Base-by-base conservation (phyloP, 2,888 invertebrate species). In the Laothoe populi region DNA sequence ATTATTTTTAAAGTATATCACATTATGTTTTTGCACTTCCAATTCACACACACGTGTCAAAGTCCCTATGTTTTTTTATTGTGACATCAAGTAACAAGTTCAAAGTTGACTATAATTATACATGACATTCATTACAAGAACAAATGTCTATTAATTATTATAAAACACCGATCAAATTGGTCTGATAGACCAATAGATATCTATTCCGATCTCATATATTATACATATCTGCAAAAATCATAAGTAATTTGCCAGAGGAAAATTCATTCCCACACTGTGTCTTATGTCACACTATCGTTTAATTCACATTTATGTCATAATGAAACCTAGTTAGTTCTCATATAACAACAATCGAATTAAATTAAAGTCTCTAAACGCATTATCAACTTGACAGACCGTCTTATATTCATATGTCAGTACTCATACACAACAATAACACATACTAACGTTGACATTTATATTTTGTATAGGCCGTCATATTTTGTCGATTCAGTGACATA, bases 11-110 rank as follows among this genome's bases (percentile, higher is more conserved):
- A 53, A 53, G 31, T 53, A 49, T 49, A 53, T 53, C 53, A 53
- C 53, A 53, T 53, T 19, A 35, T 31, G 8, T 53, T 53, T 53
- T 53, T 53, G 53, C 53, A 53, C 53, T 53, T 53, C 49, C 31
- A 31, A 35, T 53, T 53, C 53, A 53, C 53, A 35, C 26, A 49
- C 31, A 35, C 53, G 35, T 2, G 53, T 35, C 35, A 53, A 53
- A 26, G 53, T 19, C 16, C 53, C 35, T 31, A 8, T 10, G 10
- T 31, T 19, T 31, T 11, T 16, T 11, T 35, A 11, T 31, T 31
- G 26, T 53, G 35, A 53, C 53, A 11, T 53, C 49, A 19, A 53
- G 35, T 35, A 53, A 31, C 26, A 26, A 53, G 16, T 53, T 31
- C 42, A 16, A 31, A 35, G 10, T 53, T 19, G 13, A 24, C n/a